A percentile compares a stretch with the other conserved stretches of the same genome.
These are phyloP conservation scores for Gila orcuttii DNA, from an alignment of 2,113 vertebrate species.

Conservation along the genomic window DNA sequence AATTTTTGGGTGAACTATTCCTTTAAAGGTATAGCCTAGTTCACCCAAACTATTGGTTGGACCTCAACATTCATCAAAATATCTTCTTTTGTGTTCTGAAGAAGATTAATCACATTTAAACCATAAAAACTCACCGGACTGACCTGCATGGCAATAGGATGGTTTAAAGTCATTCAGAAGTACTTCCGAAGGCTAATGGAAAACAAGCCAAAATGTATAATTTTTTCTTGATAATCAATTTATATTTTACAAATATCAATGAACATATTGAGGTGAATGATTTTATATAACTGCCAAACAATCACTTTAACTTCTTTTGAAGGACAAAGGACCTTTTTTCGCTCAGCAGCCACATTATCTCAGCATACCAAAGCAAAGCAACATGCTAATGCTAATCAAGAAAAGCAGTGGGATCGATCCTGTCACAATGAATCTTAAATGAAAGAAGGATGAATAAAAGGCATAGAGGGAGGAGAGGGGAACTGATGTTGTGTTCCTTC, in stretches of 20 bases:
- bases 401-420: constrained; percentile 42
- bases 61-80: not conserved
- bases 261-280: not conserved
- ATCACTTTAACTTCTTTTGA: constrained; percentile 54
- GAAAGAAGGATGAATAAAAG: not conserved
- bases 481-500: constrained; percentile 6
- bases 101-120: not conserved
- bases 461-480: not conserved
- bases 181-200: not conserved
- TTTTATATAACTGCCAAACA: not conserved
- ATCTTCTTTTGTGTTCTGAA: not conserved
- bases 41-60: not conserved
- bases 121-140: not conserved
- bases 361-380: constrained; percentile 41
- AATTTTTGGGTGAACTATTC: too few relatives aligned
- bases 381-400: constrained; percentile 61
- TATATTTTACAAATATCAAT: not conserved
- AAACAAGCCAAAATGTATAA: not conserved
- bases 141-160: not conserved
- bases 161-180: not conserved
- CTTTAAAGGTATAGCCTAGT: too few relatives aligned
- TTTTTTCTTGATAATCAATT: not conserved
- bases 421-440: not conserved
- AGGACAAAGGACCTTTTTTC: constrained; percentile 51
- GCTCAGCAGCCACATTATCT: constrained; percentile 53